Conservation (phyloP, 1,140 invertebrate species). For the Melanaphis sacchari region DNA sequence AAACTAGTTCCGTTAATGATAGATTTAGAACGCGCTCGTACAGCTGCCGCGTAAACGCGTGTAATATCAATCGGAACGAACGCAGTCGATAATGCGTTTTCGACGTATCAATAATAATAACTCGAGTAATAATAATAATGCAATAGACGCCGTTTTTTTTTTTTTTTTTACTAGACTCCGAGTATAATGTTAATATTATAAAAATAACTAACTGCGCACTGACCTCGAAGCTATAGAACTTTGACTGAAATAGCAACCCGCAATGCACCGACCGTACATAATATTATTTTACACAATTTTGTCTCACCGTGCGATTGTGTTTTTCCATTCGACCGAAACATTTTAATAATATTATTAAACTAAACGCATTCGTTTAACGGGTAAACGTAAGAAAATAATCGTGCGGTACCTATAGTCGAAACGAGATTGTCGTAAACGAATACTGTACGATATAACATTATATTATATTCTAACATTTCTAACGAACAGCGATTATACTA, state of each 20-base stretch:
- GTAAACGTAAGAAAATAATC: neutral
- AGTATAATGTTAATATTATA: neutral
- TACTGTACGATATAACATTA: no score
- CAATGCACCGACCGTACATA: neutral
- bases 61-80: neutral
- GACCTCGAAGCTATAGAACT: neutral
- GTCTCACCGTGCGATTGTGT: neutral
- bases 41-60: neutral
- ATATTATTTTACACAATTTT: neutral
- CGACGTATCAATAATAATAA: neutral
- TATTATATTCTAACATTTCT: neutral
- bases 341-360: neutral
- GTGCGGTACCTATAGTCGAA: neutral
- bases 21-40: neutral
- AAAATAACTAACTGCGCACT: neutral
- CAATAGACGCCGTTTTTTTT: neutral
- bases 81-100: neutral
- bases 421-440: neutral
- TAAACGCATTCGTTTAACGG: neutral
- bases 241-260: neutral
- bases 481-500: no score
- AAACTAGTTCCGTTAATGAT: conserved; percentile 7
- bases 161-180: neutral
- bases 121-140: neutral
- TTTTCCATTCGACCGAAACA: neutral